Evolutionary conservation across 2,797 vertebrate species (phyloP).

Genomic region (Coendou prehensilis): DNA sequence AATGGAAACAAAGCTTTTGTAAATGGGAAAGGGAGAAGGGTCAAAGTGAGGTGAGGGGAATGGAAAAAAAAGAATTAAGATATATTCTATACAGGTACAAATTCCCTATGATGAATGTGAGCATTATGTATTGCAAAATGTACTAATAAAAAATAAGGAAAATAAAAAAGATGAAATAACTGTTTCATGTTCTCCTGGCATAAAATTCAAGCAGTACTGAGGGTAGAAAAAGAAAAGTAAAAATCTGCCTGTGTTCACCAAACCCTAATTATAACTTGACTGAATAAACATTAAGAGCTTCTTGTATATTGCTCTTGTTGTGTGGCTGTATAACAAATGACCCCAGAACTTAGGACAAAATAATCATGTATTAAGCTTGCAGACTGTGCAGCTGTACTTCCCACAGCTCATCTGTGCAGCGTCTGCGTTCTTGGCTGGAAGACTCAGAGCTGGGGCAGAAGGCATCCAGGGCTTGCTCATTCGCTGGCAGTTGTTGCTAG

Average conservation of each 20-base stretch:
- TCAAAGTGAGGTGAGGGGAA: neutral
- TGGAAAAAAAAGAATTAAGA: neutral
- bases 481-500: neutral
- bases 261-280: neutral
- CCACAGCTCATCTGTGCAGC: neutral
- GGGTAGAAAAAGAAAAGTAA: conserved; percentile 5
- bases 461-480: neutral
- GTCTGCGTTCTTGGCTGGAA: neutral
- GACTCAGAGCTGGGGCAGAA: neutral
- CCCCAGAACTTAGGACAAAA: neutral
- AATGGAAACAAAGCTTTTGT: neutral
- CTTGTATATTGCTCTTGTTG: neutral
- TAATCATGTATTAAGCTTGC: conserved; percentile 14
- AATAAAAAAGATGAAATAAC: conserved; percentile 31
- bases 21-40: too few relatives aligned
- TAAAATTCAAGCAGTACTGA: conserved; percentile 12
- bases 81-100: neutral
- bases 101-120: neutral
- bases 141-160: too few relatives aligned
- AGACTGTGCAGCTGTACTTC: neutral
- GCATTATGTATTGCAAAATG: too few relatives aligned
- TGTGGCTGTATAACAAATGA: neutral
- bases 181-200: neutral
- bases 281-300: neutral
- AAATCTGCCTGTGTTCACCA: neutral